phyloP scores from a whole-genome alignment of 2,797 vertebrate genomes.

The Leucoraja ocellata region DNA sequence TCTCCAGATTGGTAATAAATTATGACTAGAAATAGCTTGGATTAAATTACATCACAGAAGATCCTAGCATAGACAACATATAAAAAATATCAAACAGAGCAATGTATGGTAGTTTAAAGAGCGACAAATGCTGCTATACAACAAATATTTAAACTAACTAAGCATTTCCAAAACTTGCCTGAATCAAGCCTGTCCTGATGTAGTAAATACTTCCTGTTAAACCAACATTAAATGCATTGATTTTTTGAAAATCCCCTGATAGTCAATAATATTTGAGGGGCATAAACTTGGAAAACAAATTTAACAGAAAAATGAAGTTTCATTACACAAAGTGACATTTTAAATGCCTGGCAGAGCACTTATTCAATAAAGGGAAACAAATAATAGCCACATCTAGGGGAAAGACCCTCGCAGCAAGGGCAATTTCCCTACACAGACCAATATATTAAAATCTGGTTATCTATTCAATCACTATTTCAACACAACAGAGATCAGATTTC shows the following conservation, averaged over 20 bases:
- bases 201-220: background rate
- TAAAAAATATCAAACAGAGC: background rate
- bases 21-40: too few species aligned
- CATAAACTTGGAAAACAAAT: background rate
- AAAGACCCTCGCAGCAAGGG: too few species aligned
- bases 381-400: too few species aligned
- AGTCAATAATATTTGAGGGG: constrained; percentile 1
- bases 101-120: background rate
- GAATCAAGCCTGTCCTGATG: background rate
- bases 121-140: background rate
- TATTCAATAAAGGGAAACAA: too few species aligned
- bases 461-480: constrained; percentile 6
- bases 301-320: background rate
- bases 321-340: background rate
- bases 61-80: background rate
- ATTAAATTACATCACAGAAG: background rate
- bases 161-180: background rate
- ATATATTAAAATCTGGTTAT: background rate
- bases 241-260: background rate
- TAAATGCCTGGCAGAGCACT: too few species aligned
- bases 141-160: background rate
- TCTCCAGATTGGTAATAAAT: background rate
- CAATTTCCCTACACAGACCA: background rate
- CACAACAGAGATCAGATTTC: background rate
- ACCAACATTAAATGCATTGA: background rate